phyloP scores from a whole-genome alignment of 2,113 vertebrate genomes.

The Clinocottus analis region DNA sequence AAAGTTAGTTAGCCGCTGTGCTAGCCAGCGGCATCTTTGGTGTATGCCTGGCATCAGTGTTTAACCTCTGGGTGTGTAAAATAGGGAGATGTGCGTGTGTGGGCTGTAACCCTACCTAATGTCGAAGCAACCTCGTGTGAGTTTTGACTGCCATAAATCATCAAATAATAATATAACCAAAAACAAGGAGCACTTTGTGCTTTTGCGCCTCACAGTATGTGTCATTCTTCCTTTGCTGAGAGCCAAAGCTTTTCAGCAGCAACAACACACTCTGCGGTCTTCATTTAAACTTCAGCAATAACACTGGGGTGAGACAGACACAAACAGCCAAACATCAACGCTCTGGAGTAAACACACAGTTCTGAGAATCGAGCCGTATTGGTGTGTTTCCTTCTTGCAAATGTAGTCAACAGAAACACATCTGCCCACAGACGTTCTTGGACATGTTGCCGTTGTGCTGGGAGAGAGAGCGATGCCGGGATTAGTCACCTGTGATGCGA shows the following conservation, averaged over 20 bases:
- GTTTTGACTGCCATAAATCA: neutral
- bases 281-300: neutral
- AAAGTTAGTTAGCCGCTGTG: too few species aligned
- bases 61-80: too few species aligned
- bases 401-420: neutral
- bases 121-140: neutral
- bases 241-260: slow-evolving; percentile 1
- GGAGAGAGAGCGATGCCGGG: too few species aligned
- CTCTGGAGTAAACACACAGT: neutral
- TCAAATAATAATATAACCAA: neutral
- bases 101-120: neutral
- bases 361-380: neutral
- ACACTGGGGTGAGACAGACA: neutral
- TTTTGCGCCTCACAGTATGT: too few species aligned
- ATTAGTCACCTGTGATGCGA: slow-evolving; percentile 89
- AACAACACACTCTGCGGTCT: neutral
- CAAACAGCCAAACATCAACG: too few species aligned
- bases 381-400: neutral
- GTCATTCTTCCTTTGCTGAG: neutral
- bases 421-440: neutral
- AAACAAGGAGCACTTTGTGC: neutral
- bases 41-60: too few species aligned
- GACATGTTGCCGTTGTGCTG: neutral
- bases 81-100: too few species aligned
- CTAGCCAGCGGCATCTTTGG: too few species aligned